Evolutionary conservation across 2,888 invertebrate genomes (phyloP).

Genomic region (Sarcophaga subvicina): DNA sequence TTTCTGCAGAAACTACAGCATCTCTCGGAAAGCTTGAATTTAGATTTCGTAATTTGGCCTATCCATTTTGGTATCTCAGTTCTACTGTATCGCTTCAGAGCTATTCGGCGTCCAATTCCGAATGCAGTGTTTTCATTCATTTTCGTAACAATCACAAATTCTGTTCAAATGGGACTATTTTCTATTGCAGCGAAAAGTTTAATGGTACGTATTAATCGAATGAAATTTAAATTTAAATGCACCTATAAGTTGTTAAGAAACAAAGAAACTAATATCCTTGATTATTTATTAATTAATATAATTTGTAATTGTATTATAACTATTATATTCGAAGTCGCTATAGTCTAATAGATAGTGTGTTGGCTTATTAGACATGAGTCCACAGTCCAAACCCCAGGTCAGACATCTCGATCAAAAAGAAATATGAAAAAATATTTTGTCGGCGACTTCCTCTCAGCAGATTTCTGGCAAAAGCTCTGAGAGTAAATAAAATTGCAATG

Average conservation of each 20-base stretch:
- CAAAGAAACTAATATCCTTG: too few species aligned
- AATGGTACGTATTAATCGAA: conserved; percentile 24
- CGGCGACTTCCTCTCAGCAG: too few species aligned
- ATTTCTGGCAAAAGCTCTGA: too few species aligned
- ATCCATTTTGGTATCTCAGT: conserved; percentile 20
- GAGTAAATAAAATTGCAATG: too few species aligned
- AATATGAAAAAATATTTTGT: too few species aligned
- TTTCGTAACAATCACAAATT: conserved; percentile 17
- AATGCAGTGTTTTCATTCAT: conserved; percentile 28
- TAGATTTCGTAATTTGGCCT: neutral
- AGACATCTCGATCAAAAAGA: too few species aligned
- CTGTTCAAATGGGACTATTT: conserved; percentile 23
- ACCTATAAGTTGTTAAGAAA: too few species aligned
- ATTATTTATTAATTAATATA: too few species aligned
- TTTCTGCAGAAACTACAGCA: conserved; percentile 7
- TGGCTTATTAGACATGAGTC: too few species aligned
- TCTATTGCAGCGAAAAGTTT: conserved; percentile 5
- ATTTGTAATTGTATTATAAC: neutral
- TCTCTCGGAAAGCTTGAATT: neutral
- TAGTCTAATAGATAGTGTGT: too few species aligned
- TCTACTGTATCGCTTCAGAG: conserved; percentile 28
- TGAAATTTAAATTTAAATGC: neutral
- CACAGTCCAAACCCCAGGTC: too few species aligned
- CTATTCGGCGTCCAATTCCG: neutral
- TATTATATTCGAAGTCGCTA: too few species aligned